Base-by-base conservation (phyloP, 1,140 invertebrate species). In the Halictus rubicundus region DNA sequence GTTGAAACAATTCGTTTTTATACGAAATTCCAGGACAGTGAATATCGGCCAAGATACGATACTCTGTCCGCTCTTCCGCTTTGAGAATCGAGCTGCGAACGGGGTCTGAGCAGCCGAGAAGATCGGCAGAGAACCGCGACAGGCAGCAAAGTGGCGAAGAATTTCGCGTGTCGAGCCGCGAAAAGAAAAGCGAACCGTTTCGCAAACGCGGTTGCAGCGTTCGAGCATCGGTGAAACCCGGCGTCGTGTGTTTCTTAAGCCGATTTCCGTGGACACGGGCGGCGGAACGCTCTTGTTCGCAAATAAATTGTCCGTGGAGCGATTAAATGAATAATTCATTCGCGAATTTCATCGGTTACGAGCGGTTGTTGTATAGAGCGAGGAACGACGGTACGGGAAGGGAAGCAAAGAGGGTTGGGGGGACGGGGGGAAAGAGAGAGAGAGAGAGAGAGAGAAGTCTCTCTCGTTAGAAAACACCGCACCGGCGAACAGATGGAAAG, bases 301-400 rank as follows among this genome's bases (percentile, higher is more conserved):
- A 59, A 64, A 59, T 78, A 78, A 78, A 78, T 78, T 78, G 76
- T 78, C 76, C 76, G 76, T 71, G 76, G 69, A 78, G 21, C 76
- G 76, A 78, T 78, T 78, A 78, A 78, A 78, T 78, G 76, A 78
- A 78, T 78, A 78, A 78, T 78, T 78, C 76, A 78, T 78, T 78
- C 64, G 42, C 64, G 71, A 78, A 78, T 78, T 78, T 78, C 76
- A 78, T 78, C 76, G 54, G 76, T 78, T 78, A 46, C 68, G 19
- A 72, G 14, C 69, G 27, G 68, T 65, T 72, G 68, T 78, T 60
- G 76, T 46, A 52, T 46, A 42, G 3, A 32, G 32, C 32, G 32
- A 5, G 32, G 32, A 32, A 32, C 68, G 19, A 42, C 10, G 19
- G 25, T 59, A 39, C 39, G 23, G 19, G 21, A 21, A 19, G 1